Evolutionary conservation across 2,113 vertebrate genomes (phyloP), one percentile per base, ranked within the genome.

Genomic region (Tor tambroides): DNA sequence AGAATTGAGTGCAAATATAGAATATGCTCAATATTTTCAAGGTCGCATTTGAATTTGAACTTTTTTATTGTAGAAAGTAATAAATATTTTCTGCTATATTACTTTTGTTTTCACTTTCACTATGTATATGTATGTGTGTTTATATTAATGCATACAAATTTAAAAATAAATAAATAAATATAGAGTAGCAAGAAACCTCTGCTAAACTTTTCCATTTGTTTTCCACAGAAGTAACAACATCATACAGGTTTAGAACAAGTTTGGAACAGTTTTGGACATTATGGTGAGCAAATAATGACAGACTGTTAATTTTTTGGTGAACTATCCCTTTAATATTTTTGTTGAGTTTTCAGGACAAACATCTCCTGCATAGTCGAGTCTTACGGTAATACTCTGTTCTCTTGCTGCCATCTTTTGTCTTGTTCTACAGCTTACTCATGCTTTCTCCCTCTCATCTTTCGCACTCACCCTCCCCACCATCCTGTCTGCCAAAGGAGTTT

Each of bases 351-450:
- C 49, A 43, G 41, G 41, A 43, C 41, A 43, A 43, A 43, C 3
- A 10, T 43, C 43, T 80, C 43, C 41, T 43, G 41, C 32, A 1
- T 38, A 41, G 5, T 59, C 4, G n/a, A 80, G 3, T 30, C n/a
- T 61, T 59, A 32, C 1, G 5, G 5, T 63, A 41, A 41, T 80
- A 69, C 61, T 6, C 41, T 28, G 46, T 82, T 81, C 75, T 76
- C 59, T 61, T 87, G 63, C 86, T 88, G 85, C 69, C 74, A 84
- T 84, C 80, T 81, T 59, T 80, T 86, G 80, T 84, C 80, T 76
- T 54, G 10, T 67, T 38, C 56, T 81, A 41, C 26, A 83, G 63
- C 81, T 83, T 83, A 83, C 81, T 67, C 75, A 23, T 28, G 65
- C 49, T 79, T 75, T 71, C 71, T 51, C 72, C 51, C 74, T 30